Percentiles rank a stretch among this genome's conserved stretches.
Evolutionary conservation across 2,113 vertebrate genomes (phyloP).

Genomic region (Calyptommatus sinebrachiatus): DNA sequence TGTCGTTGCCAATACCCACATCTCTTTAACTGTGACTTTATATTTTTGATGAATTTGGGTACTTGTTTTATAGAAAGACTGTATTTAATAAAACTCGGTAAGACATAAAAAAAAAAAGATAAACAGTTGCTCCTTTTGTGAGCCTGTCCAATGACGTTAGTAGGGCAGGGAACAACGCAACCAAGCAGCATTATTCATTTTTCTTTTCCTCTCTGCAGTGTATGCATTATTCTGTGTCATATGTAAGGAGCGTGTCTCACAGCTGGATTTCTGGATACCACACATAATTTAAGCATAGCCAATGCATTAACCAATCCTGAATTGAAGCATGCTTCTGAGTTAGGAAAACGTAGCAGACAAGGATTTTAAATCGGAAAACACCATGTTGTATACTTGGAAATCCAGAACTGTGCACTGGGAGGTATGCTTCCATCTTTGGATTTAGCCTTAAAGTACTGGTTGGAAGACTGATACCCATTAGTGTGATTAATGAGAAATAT

Average conservation of each 20-base stretch:
- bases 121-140: no score
- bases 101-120: not conserved
- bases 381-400: not conserved
- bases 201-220: no score
- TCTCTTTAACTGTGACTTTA: constrained; percentile 60
- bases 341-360: not conserved
- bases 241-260: no score
- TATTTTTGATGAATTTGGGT: constrained; percentile 45
- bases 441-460: constrained; percentile 34
- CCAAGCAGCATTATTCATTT: no score
- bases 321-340: no score
- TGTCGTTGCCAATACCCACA: constrained; percentile 18
- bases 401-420: not conserved
- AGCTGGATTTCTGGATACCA: no score
- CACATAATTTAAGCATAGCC: no score
- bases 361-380: not conserved
- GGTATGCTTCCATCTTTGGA: constrained; percentile 1
- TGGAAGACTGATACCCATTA: constrained; percentile 43
- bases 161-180: no score
- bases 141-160: no score
- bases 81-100: constrained; percentile 65
- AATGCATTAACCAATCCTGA: no score
- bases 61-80: constrained; percentile 67
- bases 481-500: constrained; percentile 47
- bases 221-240: no score